phyloP scores from a whole-genome alignment of 1,140 invertebrate species.

The Drosophila murphyi region DNA sequence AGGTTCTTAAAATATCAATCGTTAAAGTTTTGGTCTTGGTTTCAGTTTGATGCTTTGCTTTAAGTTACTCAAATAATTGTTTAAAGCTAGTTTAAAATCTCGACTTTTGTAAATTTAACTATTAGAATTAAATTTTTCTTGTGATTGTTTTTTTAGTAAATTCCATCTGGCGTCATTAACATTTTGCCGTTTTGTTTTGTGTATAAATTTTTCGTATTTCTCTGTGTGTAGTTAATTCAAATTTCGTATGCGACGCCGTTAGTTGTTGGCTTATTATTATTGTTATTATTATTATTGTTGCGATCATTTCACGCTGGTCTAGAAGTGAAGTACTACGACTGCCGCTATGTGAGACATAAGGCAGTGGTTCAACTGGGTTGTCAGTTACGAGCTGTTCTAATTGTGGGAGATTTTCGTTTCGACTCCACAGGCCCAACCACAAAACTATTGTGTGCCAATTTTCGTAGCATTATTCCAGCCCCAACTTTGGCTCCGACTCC shows the following conservation, averaged over 20 bases:
- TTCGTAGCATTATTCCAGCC: constrained; percentile 16
- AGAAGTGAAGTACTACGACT: not conserved
- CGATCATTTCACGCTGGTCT: constrained; percentile 18
- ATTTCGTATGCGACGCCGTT: constrained; percentile 67
- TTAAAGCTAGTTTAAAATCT: too few species aligned
- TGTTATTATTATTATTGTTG: constrained; percentile 26
- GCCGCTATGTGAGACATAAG: too few species aligned
- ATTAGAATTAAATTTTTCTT: too few species aligned
- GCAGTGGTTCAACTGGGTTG: constrained; percentile 2
- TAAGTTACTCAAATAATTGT: too few species aligned
- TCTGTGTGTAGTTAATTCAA: constrained; percentile 38
- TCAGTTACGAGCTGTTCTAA: constrained; percentile 43
- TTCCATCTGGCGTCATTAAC: too few species aligned
- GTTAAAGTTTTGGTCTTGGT: too few species aligned
- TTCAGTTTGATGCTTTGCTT: too few species aligned
- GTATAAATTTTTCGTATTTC: not conserved
- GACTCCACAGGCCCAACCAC: constrained; percentile 19
- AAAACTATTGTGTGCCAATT: constrained; percentile 56
- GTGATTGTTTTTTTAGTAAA: too few species aligned
- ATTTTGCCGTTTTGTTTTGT: too few species aligned
- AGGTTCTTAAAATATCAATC: too few species aligned
- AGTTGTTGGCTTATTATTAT: constrained; percentile 32
- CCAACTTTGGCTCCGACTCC: constrained; percentile 7
- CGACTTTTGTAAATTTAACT: too few species aligned
- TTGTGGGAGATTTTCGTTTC: constrained; percentile 63